phyloP scores from a whole-genome alignment of 2,888 invertebrate species.

The Eupithecia abbreviata region DNA sequence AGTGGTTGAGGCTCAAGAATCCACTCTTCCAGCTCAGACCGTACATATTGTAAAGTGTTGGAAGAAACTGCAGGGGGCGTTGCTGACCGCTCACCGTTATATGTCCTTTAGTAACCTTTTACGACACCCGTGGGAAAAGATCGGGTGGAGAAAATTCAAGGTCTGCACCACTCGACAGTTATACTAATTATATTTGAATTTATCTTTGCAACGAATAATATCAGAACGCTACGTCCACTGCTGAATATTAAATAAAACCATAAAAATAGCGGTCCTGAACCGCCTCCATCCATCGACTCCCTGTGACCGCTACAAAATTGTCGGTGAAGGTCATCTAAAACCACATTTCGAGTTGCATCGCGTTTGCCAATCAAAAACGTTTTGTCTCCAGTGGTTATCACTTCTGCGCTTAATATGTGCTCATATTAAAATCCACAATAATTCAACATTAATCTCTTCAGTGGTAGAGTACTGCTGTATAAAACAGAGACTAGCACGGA shows the following conservation, averaged over 20 bases:
- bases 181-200: too few relatives aligned
- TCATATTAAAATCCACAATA: background rate
- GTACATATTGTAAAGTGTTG: too few relatives aligned
- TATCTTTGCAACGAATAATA: too few relatives aligned
- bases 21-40: too few relatives aligned
- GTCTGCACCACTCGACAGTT: too few relatives aligned
- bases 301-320: background rate
- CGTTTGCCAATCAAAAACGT: background rate
- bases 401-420: background rate
- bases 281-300: background rate
- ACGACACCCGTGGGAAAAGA: too few relatives aligned
- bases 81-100: too few relatives aligned
- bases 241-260: background rate
- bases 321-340: background rate
- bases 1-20: too few relatives aligned
- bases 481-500: slow-evolving; percentile 20
- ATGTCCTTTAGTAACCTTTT: too few relatives aligned
- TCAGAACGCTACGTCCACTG: background rate
- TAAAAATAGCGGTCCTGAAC: background rate
- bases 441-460: background rate
- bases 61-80: too few relatives aligned
- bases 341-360: background rate
- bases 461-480: background rate
- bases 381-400: background rate
- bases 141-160: too few relatives aligned